A percentile compares a stretch with the other conserved stretches of the same genome.
Conservation (phyloP, 2,888 invertebrate genomes). For the Lasioglossum zephyrum region DNA sequence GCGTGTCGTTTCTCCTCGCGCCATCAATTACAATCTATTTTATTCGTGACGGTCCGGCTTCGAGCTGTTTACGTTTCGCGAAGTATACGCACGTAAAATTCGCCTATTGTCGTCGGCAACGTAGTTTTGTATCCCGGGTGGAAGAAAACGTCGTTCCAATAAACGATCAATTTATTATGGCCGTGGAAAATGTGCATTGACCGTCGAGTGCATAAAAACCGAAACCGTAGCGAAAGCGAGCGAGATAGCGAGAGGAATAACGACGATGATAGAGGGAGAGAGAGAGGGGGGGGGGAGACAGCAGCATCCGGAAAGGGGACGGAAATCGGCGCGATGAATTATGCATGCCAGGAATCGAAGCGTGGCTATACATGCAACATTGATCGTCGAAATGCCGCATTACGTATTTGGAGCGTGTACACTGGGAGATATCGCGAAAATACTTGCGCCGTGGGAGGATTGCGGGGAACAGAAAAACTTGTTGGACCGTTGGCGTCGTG, state of each 20-base stretch:
- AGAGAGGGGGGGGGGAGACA: conserved; percentile 6
- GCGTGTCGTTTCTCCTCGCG: not conserved
- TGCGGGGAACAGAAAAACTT: not conserved
- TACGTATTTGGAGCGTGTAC: conserved; percentile 66
- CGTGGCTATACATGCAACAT: conserved; percentile 60
- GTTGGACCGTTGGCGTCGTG: not conserved
- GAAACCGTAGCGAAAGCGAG: not conserved
- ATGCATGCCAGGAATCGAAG: conserved; percentile 72
- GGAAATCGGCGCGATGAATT: conserved; percentile 73
- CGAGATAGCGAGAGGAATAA: not conserved
- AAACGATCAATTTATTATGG: conserved; percentile 26
- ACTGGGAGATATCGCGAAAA: conserved; percentile 58
- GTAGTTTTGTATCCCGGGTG: not conserved
- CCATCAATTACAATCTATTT: not conserved
- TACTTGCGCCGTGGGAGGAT: conserved; percentile 21
- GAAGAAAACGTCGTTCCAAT: conserved; percentile 6
- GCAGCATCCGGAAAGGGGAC: conserved; percentile 43
- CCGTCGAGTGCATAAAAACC: conserved; percentile 4
- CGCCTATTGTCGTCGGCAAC: not conserved
- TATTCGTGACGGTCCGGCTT: not conserved
- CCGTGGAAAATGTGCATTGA: conserved; percentile 12
- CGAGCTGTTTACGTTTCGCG: not conserved
- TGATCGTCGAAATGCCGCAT: conserved; percentile 74
- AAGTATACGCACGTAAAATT: not conserved
- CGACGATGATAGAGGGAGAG: not conserved